These are phyloP conservation scores for Pangasius sanitwongsei DNA, from an alignment of 2,797 vertebrate genomes.

Conservation along the genomic window DNA sequence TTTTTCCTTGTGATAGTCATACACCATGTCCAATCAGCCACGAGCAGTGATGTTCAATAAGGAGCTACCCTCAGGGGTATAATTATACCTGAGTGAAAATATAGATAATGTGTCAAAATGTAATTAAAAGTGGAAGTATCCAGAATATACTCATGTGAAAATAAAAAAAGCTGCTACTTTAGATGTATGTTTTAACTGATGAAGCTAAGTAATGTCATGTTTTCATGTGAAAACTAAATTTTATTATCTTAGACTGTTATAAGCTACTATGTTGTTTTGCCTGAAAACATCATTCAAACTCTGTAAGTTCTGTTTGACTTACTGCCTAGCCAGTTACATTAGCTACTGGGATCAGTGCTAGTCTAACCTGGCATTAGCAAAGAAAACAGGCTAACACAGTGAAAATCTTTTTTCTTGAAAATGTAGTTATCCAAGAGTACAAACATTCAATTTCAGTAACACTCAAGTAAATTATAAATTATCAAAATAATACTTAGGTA, in stretches of 20 bases:
- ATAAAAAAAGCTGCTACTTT: neutral
- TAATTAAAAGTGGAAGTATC: slow-evolving; percentile 1
- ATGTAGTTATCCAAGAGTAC: neutral
- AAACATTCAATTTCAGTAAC: neutral
- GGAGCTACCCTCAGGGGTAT: neutral
- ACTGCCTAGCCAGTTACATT: neutral
- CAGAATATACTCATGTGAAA: neutral
- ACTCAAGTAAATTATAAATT: neutral
- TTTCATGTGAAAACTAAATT: neutral
- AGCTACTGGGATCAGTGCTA: neutral
- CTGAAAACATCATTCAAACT: neutral
- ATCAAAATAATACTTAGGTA: neutral
- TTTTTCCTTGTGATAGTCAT: neutral
- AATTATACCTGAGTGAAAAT: slow-evolving; percentile 7
- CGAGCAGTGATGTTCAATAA: neutral
- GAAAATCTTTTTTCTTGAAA: neutral
- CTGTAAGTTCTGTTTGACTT: neutral
- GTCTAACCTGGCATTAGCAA: neutral
- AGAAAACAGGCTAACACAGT: neutral
- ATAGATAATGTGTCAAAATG: slow-evolving; percentile 10
- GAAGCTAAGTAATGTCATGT: neutral
- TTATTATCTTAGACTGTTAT: neutral
- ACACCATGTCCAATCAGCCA: neutral
- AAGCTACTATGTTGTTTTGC: neutral
- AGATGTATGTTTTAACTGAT: neutral